These are phyloP conservation scores for Lycophotia porphyrea DNA, from an alignment of 2,888 invertebrate genomes.

Conservation along the genomic window DNA sequence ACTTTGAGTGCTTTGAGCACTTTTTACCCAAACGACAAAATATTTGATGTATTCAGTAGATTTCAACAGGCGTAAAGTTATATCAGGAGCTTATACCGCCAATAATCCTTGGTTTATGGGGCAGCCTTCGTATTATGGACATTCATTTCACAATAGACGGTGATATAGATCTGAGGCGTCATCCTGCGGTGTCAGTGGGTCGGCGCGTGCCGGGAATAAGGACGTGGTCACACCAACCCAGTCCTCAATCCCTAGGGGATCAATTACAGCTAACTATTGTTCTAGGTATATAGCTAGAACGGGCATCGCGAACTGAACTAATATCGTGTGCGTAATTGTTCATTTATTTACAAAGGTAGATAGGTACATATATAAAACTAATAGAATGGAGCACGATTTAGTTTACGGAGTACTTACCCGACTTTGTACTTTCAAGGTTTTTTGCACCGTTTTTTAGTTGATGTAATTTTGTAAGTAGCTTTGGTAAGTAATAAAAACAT, in stretches of 20 bases:
- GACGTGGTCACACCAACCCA: conserved; percentile 24
- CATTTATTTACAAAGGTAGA: not conserved
- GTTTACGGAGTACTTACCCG: not conserved
- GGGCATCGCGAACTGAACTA: conserved; percentile 20
- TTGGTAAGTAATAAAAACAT: conserved; percentile 13
- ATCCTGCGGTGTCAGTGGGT: conserved; percentile 76
- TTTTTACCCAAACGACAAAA: not conserved
- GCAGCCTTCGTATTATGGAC: conserved; percentile 42
- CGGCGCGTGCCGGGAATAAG: conserved; percentile 78
- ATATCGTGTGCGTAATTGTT: conserved; percentile 39
- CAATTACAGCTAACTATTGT: conserved; percentile 49
- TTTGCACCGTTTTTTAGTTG: conserved; percentile 20
- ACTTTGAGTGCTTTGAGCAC: not conserved
- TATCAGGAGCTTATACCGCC: conserved; percentile 21
- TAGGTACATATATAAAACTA: not conserved
- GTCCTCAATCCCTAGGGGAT: conserved; percentile 40
- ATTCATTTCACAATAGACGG: conserved; percentile 46
- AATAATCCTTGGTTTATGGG: conserved; percentile 32
- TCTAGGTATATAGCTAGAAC: conserved; percentile 19
- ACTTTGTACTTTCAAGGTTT: conserved; percentile 17
- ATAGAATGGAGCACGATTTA: conserved; percentile 16
- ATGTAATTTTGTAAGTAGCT: conserved; percentile 4
- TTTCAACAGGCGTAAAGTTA: conserved; percentile 28
- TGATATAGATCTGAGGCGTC: conserved; percentile 56
- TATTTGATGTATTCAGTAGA: conserved; percentile 30